Evolutionary conservation across 2,888 invertebrate species (phyloP).

Genomic region (Carabus problematicus): DNA sequence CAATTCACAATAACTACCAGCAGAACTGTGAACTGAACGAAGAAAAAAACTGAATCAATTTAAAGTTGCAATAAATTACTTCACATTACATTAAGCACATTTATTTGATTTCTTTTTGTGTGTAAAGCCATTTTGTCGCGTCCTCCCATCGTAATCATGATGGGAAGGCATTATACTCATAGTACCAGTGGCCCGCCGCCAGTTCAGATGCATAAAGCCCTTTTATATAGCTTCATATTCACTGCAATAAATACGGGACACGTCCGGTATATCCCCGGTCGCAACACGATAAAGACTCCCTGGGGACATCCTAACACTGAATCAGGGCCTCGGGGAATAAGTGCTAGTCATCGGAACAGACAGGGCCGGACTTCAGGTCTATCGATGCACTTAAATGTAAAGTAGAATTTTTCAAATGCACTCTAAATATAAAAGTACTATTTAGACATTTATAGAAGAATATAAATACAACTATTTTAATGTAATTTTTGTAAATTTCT

Average conservation of each 20-base stretch:
- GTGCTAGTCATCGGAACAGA: too few relatives aligned
- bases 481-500: neutral
- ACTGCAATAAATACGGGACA: constrained; percentile 9
- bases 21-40: too few relatives aligned
- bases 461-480: neutral
- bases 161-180: neutral
- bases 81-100: too few relatives aligned
- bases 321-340: neutral
- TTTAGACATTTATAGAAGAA: neutral
- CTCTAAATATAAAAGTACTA: too few relatives aligned
- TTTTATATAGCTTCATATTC: constrained; percentile 1
- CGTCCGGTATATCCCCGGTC: constrained; percentile 8
- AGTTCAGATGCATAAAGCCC: neutral
- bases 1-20: too few relatives aligned
- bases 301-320: constrained; percentile 2
- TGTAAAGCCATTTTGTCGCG: too few relatives aligned
- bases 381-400: too few relatives aligned
- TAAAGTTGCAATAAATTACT: too few relatives aligned
- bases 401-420: too few relatives aligned
- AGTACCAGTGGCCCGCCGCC: neutral
- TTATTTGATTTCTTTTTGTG: too few relatives aligned
- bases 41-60: too few relatives aligned
- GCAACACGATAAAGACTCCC: constrained; percentile 27
- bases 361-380: too few relatives aligned
- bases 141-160: neutral